phyloP scores from a whole-genome alignment of 2,797 vertebrate genomes.

The Carapus acus region DNA sequence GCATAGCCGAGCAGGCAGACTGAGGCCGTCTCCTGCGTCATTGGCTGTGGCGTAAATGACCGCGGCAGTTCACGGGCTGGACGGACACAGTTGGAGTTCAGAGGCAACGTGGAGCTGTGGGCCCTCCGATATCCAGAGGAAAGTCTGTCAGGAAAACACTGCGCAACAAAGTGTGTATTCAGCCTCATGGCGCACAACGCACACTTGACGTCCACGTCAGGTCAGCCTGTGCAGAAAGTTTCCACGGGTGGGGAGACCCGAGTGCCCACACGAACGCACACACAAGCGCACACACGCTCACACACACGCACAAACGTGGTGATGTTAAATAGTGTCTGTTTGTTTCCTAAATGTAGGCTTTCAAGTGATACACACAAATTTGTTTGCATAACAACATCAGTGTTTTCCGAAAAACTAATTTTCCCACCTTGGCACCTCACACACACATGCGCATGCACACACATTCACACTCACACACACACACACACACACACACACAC shows the following conservation, averaged over 20 bases:
- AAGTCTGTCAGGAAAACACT: slow-evolving; percentile 37
- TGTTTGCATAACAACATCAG: neutral
- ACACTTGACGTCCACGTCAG: slow-evolving; percentile 23
- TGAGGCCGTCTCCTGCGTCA: neutral
- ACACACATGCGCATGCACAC: neutral
- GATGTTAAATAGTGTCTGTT: neutral
- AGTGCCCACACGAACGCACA: slow-evolving; percentile 2
- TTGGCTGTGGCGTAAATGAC: neutral
- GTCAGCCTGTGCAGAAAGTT: slow-evolving; percentile 45
- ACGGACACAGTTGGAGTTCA: neutral
- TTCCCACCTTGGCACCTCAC: too few relatives aligned
- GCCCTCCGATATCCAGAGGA: slow-evolving; percentile 26
- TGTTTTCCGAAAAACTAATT: slow-evolving; percentile 6
- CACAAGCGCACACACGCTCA: neutral
- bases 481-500: neutral
- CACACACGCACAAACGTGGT: too few relatives aligned
- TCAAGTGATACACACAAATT: slow-evolving; percentile 7
- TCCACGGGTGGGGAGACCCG: slow-evolving; percentile 20
- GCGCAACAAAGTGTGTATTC: slow-evolving; percentile 50
- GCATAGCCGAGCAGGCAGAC: too few relatives aligned
- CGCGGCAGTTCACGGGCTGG: neutral
- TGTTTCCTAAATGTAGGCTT: slow-evolving; percentile 2
- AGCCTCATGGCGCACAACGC: slow-evolving; percentile 29
- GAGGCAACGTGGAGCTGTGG: slow-evolving; percentile 11
- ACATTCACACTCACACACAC: too few relatives aligned